Evolutionary conservation across 2,113 vertebrate genomes (phyloP).

Genomic region (Hypanus sabinus): DNA sequence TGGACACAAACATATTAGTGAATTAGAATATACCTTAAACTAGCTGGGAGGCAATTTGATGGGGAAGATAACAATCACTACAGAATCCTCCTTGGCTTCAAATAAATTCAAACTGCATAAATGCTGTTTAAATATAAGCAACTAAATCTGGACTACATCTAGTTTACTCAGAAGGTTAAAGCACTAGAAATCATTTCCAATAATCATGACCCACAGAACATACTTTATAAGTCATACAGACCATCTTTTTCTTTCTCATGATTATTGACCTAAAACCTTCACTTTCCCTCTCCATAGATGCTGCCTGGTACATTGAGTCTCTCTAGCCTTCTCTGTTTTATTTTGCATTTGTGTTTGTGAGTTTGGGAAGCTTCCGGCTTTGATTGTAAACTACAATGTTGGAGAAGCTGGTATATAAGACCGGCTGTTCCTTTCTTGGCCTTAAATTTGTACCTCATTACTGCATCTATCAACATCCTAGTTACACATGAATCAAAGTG

Average conservation of each 20-base stretch:
- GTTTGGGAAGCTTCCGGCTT: not conserved
- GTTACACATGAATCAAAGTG: too few relatives aligned
- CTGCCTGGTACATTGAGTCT: too few relatives aligned
- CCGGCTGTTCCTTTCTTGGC: not conserved
- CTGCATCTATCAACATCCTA: too few relatives aligned
- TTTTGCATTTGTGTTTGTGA: too few relatives aligned
- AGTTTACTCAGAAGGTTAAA: not conserved
- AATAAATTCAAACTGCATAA: not conserved
- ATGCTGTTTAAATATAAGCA: not conserved
- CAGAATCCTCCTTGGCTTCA: not conserved
- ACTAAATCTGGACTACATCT: not conserved
- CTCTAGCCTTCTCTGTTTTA: too few relatives aligned
- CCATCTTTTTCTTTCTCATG: too few relatives aligned
- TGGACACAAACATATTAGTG: not conserved
- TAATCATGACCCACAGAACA: not conserved
- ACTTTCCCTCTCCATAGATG: too few relatives aligned
- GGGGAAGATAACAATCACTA: not conserved
- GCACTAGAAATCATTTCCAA: not conserved
- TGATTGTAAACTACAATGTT: not conserved
- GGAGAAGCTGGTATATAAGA: not conserved
- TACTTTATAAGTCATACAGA: not conserved
- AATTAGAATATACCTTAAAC: not conserved
- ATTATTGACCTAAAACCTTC: too few relatives aligned
- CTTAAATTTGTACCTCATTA: not conserved
- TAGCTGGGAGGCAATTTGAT: not conserved